A percentile compares a stretch with the other conserved stretches of the same genome.
Evolutionary conservation across 2,888 invertebrate species (phyloP).

Genomic region (Eumerus sabulonum): DNA sequence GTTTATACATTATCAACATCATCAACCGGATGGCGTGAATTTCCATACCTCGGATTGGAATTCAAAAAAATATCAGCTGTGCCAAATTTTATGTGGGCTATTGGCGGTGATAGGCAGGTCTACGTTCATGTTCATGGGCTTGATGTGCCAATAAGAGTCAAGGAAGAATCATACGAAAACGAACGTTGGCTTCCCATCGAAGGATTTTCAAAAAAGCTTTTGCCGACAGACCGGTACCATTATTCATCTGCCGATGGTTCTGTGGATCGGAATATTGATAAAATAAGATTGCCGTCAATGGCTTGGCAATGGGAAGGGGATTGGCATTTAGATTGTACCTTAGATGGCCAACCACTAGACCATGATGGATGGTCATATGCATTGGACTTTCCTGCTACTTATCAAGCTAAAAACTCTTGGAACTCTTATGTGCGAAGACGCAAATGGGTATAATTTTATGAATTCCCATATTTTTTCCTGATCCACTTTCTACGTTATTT

Average conservation of each 20-base stretch:
- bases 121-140: conserved; percentile 94
- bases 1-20: conserved; percentile 91
- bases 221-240: conserved; percentile 92
- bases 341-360: conserved; percentile 92
- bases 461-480: not conserved
- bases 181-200: conserved; percentile 95
- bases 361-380: conserved; percentile 97
- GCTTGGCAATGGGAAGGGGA: conserved; percentile 98
- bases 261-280: conserved; percentile 87
- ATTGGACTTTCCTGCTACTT: conserved; percentile 92
- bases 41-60: conserved; percentile 91
- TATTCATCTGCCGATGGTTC: conserved; percentile 93
- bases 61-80: conserved; percentile 93
- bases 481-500: no score
- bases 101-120: conserved; percentile 95
- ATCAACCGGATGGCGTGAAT: conserved; percentile 91
- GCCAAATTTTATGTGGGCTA: conserved; percentile 93
- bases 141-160: conserved; percentile 93
- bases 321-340: conserved; percentile 91
- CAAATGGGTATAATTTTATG: conserved; percentile 84
- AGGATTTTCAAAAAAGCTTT: conserved; percentile 89
- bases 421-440: conserved; percentile 93
- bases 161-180: conserved; percentile 95
- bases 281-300: conserved; percentile 92
- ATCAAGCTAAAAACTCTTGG: conserved; percentile 90